These are phyloP conservation scores for Phylloscopus collybita DNA, from an alignment of 2,797 vertebrate species.

Conservation along the genomic window DNA sequence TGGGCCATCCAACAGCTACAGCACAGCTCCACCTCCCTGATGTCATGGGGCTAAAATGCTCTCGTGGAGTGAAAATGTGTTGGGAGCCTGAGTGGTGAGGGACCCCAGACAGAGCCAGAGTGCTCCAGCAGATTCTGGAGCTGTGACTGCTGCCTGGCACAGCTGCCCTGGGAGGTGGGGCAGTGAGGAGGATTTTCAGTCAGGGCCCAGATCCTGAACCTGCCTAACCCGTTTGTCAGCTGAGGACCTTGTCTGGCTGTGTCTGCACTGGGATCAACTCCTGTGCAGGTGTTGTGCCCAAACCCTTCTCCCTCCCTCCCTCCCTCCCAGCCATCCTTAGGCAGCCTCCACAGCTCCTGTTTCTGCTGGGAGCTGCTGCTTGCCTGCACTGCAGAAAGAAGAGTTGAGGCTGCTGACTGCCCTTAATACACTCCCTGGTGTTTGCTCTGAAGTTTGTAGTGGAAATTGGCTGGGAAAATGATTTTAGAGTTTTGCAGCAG, in stretches of 20 bases:
- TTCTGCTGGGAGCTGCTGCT: background rate
- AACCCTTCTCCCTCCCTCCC: background rate
- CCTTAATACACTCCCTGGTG: rapidly evolving
- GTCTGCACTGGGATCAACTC: background rate
- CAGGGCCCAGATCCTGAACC: background rate
- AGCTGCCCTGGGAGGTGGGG: background rate
- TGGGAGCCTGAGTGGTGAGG: background rate
- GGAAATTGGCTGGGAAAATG: background rate
- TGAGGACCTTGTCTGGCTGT: background rate
- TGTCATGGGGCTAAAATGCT: background rate
- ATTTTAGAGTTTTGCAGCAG: background rate
- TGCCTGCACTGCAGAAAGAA: background rate
- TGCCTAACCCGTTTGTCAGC: background rate
- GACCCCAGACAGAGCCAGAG: background rate
- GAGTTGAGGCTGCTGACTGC: background rate
- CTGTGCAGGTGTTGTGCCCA: background rate
- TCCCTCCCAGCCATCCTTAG: background rate
- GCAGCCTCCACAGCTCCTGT: background rate
- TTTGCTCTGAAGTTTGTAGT: background rate
- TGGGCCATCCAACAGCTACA: background rate
- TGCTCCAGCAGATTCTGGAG: rapidly evolving
- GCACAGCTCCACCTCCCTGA: background rate
- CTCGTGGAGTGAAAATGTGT: background rate
- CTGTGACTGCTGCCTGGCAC: background rate
- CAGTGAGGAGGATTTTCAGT: background rate